Conservation (phyloP, 2,888 invertebrate genomes). For the Tetanocera ferruginea region DNA sequence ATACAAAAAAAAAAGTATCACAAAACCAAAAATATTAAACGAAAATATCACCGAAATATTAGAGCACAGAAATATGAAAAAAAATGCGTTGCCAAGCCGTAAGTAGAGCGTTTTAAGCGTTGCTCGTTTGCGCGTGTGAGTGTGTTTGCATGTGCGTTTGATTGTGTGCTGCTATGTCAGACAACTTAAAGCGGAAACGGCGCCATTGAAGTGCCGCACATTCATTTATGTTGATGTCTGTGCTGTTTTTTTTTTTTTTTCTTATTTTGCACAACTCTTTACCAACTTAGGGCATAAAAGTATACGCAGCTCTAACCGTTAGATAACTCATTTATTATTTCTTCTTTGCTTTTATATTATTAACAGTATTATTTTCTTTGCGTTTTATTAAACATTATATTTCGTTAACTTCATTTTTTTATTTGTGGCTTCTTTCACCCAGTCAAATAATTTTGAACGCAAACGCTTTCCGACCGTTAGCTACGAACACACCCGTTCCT, state of each 20-base stretch:
- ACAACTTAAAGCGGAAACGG: conserved; percentile 8
- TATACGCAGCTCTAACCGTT: conserved; percentile 13
- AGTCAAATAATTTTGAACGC: neutral
- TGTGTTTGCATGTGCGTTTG: neutral
- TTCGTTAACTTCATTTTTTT: neutral
- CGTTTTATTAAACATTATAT: neutral
- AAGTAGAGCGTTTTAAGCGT: neutral
- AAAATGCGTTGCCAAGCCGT: neutral
- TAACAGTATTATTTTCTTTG: neutral
- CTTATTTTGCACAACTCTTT: neutral
- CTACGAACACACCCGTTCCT: conserved; percentile 39
- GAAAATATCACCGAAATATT: neutral
- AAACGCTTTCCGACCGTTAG: neutral
- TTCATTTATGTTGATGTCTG: neutral
- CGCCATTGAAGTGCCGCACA: neutral
- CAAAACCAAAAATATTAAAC: neutral
- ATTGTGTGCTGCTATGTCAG: neutral
- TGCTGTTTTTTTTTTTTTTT: neutral
- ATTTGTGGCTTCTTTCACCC: neutral
- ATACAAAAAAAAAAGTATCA: neutral
- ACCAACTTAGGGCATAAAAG: neutral
- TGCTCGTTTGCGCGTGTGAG: neutral
- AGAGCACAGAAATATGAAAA: neutral
- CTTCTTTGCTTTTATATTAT: neutral
- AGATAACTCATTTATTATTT: neutral